Evolutionary conservation across 2,113 vertebrate species (phyloP), one percentile per base, ranked within the genome.

Genomic region (Macaca mulatta): DNA sequence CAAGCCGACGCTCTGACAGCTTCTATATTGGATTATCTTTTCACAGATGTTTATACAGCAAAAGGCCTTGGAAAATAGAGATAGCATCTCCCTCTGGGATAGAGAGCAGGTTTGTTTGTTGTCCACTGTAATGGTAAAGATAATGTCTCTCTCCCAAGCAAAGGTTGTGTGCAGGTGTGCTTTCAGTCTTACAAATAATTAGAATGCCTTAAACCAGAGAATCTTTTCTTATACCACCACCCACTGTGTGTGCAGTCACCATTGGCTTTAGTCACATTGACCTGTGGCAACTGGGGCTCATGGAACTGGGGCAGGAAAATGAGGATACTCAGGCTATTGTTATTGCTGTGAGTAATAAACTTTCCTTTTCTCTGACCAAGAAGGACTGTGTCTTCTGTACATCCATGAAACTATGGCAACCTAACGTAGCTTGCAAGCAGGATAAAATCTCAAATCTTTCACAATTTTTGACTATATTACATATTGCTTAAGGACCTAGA

Each of bases 171-270:
- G 23, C 9, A 43, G 35, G 23, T 75, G 59, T 90, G 48, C 40
- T 87, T 70, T 23, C 48, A 50, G 48, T 80, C 74, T 89, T 40
- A 50, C 13, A 40, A n/a, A 75, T 67, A 35, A 82, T 40, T 69
- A 67, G 18, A 7, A 11, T 25, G 32, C n/a, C 12, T 55, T 75
- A 64, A 59, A 22, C 4, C 83, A 74, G 52, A 61, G 4, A 43
- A 67, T 52, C 11, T 8, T 75, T 55, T 86, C 20, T 38, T n/a
- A 27, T 35, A n/a, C 5, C 5, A 27, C 20, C 79, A 43, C 6
- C 22, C 14, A 13, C 10, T 22, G 0, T 48, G 45, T 27, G 10
- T 43, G 27, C 0, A 2, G 30, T 4, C 5, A 22, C 50, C 48
- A 25, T 11, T 84, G 57, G 38, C 40, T 52, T 13, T 23, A 13